A percentile compares a stretch with the other conserved stretches of the same genome.
phyloP scores from a whole-genome alignment of 2,797 vertebrate genomes.

The Ataeniobius toweri region DNA sequence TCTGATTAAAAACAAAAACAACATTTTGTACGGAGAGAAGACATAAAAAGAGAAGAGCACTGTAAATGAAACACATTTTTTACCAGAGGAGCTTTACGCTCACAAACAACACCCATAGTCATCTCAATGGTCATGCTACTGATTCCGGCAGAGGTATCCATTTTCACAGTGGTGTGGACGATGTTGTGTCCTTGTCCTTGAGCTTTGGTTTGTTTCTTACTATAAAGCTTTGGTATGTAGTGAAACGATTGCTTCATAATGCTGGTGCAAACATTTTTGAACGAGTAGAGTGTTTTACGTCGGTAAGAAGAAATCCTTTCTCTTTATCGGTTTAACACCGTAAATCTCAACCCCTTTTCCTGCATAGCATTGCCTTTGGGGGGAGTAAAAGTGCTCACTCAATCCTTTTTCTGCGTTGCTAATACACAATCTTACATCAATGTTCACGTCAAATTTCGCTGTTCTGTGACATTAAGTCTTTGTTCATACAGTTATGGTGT shows the following conservation, averaged over 20 bases:
- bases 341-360: not conserved
- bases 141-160: too few relatives aligned
- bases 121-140: too few relatives aligned
- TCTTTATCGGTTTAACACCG: not conserved
- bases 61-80: not conserved
- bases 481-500: too few relatives aligned
- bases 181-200: too few relatives aligned
- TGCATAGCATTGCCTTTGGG: not conserved
- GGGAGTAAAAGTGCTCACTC: not conserved
- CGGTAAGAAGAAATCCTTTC: not conserved
- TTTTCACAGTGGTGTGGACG: too few relatives aligned
- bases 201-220: too few relatives aligned
- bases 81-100: not conserved
- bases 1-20: not conserved
- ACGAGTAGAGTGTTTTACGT: not conserved
- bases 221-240: too few relatives aligned
- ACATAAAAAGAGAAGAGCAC: not conserved
- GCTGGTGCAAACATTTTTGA: not conserved
- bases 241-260: too few relatives aligned
- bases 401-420: too few relatives aligned
- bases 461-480: too few relatives aligned
- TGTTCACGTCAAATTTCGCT: too few relatives aligned
- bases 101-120: not conserved
- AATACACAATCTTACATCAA: not conserved
- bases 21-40: not conserved